Evolutionary conservation across 2,113 vertebrate species (phyloP).

Genomic region (Panthera leo): DNA sequence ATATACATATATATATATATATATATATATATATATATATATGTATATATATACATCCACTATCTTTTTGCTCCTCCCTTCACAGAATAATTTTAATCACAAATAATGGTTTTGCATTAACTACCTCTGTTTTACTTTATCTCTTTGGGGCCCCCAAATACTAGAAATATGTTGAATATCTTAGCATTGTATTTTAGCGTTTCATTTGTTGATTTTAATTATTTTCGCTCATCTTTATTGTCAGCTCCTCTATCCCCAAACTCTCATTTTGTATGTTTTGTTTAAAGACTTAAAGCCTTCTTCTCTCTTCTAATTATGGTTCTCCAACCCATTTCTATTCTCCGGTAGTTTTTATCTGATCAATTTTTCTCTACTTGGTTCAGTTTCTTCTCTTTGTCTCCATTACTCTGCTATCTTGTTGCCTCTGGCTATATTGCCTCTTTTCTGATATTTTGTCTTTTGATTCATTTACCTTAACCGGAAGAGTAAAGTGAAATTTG

Average conservation of each 20-base stretch:
- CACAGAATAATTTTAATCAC: neutral
- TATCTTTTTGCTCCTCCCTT: neutral
- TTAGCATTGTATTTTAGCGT: neutral
- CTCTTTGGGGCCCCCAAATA: neutral
- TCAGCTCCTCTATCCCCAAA: neutral
- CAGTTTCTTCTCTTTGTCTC: neutral
- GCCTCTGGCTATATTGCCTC: slow-evolving; percentile 57
- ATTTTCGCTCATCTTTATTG: neutral
- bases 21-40: neutral
- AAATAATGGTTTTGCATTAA: neutral
- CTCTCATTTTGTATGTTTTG: neutral
- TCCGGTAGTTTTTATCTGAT: neutral
- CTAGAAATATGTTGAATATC: neutral
- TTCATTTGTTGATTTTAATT: neutral
- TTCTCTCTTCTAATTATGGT: neutral
- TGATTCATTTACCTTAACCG: neutral
- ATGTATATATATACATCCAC: neutral
- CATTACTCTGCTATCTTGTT: neutral
- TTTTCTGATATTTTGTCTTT: slow-evolving; percentile 73
- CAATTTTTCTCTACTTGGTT: neutral
- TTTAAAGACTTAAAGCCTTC: neutral
- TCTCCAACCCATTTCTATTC: neutral
- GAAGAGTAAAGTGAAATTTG: neutral
- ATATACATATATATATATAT: neutral
- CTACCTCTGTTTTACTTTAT: neutral